A percentile compares a stretch with the other conserved stretches of the same genome.
Evolutionary conservation across 2,797 vertebrate species (phyloP).

Genomic region (Gouania willdenowi): DNA sequence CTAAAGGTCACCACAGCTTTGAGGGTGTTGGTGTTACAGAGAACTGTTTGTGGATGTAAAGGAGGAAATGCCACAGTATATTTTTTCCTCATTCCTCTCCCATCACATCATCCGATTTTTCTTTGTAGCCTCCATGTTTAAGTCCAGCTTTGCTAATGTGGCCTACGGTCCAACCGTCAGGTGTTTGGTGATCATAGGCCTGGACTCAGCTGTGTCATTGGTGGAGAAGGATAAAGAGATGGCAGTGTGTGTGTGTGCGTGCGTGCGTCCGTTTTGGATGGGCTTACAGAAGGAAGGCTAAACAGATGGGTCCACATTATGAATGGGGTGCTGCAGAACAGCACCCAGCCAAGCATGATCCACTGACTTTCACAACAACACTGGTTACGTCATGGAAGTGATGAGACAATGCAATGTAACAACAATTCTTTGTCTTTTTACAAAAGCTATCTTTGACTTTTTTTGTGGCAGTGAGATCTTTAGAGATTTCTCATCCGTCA

Average conservation of each 20-base stretch:
- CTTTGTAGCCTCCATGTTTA: background rate
- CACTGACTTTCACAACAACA: constrained; percentile 27
- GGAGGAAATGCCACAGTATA: constrained; percentile 41
- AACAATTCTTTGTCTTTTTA: too few species aligned
- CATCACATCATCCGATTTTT: background rate
- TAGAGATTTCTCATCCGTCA: too few species aligned
- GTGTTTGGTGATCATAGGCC: constrained; percentile 26
- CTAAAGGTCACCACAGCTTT: constrained; percentile 30
- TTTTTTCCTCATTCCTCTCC: constrained; percentile 35
- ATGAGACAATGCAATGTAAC: background rate
- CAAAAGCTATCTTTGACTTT: background rate
- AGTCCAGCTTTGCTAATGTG: constrained; percentile 3
- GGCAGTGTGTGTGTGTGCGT: background rate
- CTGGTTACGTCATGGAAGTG: constrained; percentile 24
- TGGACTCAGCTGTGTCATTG: constrained; percentile 59
- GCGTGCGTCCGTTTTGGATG: constrained; percentile 6
- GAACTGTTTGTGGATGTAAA: constrained; percentile 37
- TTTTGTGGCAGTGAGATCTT: too few species aligned
- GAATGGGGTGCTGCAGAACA: constrained; percentile 32
- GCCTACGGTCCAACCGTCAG: constrained; percentile 22
- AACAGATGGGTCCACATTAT: constrained; percentile 65
- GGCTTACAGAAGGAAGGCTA: constrained; percentile 18
- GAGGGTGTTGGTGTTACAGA: constrained; percentile 32
- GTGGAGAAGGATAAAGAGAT: constrained; percentile 4
- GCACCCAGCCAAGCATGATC: constrained; percentile 17